phyloP scores from a whole-genome alignment of 1,140 invertebrate genomes.

The Platorchestia sp. region DNA sequence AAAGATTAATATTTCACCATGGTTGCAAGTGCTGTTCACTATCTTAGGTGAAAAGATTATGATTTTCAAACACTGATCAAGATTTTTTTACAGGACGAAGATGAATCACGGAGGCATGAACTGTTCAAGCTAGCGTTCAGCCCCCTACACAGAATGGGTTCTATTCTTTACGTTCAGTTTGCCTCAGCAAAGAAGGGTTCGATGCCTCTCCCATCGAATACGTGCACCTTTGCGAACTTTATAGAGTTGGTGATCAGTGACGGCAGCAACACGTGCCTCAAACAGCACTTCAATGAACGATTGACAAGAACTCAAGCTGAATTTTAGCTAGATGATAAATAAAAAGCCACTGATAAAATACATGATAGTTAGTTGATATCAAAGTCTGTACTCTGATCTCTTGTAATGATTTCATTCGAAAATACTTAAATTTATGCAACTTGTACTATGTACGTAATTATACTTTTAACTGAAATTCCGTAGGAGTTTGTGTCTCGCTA shows the following conservation, averaged over 20 bases:
- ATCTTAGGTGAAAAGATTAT: not conserved
- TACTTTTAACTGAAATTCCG: too few species aligned
- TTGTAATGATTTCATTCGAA: not conserved
- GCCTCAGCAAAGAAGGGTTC: not conserved
- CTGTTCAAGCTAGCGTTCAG: not conserved
- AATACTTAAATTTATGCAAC: not conserved
- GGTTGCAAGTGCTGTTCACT: not conserved
- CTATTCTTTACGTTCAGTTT: not conserved
- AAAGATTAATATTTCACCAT: too few species aligned
- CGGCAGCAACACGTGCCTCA: not conserved
- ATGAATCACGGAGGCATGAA: not conserved
- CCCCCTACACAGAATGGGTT: not conserved
- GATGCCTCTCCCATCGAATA: not conserved
- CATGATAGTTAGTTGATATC: not conserved
- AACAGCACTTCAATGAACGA: not conserved
- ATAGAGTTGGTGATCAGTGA: not conserved
- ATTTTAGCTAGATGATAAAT: not conserved
- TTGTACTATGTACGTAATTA: too few species aligned
- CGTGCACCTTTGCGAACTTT: conserved; percentile 2
- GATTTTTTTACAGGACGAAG: not conserved
- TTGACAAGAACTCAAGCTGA: not conserved
- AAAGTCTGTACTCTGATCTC: not conserved
- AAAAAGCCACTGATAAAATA: not conserved
- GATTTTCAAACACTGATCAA: not conserved
- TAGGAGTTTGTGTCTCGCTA: too few species aligned